Evolutionary conservation across 2,797 vertebrate genomes (phyloP).

Genomic region (Ciconia nigra): DNA sequence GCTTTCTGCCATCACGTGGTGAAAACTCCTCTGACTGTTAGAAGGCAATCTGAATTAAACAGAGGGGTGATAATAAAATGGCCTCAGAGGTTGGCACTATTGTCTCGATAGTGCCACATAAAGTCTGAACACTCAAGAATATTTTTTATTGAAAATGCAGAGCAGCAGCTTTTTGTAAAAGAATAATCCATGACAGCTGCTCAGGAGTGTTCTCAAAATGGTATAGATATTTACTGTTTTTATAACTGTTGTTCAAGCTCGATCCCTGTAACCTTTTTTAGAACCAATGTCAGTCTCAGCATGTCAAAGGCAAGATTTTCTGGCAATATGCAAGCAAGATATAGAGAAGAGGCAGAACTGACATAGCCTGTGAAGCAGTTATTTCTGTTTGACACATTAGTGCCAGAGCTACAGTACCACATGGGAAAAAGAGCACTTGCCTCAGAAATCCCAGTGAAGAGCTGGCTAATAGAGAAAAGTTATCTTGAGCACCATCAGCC

Average conservation of each 20-base stretch:
- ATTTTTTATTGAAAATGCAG: not conserved
- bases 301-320: not conserved
- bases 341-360: not conserved
- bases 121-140: not conserved
- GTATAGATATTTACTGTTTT: not conserved
- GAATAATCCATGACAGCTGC: not conserved
- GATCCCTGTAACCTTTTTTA: not conserved
- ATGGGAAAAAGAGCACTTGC: not conserved
- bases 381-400: not conserved
- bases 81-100: not conserved
- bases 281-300: not conserved
- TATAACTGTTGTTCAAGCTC: not conserved
- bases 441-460: not conserved
- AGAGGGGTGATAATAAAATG: not conserved
- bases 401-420: not conserved
- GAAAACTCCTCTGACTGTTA: not conserved
- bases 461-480: not conserved
- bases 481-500: not conserved
- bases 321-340: not conserved
- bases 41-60: not conserved
- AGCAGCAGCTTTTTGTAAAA: not conserved
- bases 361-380: not conserved
- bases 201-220: not conserved
- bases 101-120: not conserved
- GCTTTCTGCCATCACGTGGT: not conserved